phyloP scores from a whole-genome alignment of 1,140 invertebrate genomes.

The Stegodyphus mimosarum region DNA sequence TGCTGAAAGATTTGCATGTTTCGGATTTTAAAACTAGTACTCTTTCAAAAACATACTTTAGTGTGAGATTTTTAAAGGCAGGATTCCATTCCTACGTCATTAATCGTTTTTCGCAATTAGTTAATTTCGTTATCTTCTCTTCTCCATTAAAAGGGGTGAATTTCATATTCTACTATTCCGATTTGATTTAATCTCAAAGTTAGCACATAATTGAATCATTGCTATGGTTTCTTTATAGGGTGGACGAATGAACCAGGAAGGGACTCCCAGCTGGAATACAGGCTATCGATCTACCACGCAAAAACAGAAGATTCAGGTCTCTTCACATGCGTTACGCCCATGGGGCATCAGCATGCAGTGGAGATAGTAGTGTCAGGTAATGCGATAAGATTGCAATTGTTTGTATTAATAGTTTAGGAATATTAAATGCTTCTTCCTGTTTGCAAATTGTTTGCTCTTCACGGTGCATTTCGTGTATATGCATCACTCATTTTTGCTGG shows the following conservation, averaged over 20 bases:
- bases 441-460: too few species aligned
- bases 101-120: neutral
- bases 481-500: too few species aligned
- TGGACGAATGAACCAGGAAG: conserved; percentile 84
- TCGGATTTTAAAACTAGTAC: too few species aligned
- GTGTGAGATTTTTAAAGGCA: too few species aligned
- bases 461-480: too few species aligned
- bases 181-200: neutral
- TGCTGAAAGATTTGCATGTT: too few species aligned
- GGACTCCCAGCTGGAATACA: conserved; percentile 82
- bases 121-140: neutral
- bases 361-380: conserved; percentile 81
- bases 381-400: too few species aligned
- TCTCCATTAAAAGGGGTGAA: neutral
- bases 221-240: conserved; percentile 65
- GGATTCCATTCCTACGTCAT: too few species aligned
- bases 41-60: too few species aligned
- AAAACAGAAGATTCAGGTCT: conserved; percentile 81
- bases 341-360: conserved; percentile 81
- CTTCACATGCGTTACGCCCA: conserved; percentile 84
- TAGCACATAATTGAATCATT: neutral
- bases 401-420: too few species aligned
- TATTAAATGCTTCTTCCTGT: too few species aligned
- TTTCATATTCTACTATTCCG: neutral
- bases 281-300: conserved; percentile 82